Conservation (phyloP, 2,113 vertebrate species). For the Petaurus breviceps region DNA sequence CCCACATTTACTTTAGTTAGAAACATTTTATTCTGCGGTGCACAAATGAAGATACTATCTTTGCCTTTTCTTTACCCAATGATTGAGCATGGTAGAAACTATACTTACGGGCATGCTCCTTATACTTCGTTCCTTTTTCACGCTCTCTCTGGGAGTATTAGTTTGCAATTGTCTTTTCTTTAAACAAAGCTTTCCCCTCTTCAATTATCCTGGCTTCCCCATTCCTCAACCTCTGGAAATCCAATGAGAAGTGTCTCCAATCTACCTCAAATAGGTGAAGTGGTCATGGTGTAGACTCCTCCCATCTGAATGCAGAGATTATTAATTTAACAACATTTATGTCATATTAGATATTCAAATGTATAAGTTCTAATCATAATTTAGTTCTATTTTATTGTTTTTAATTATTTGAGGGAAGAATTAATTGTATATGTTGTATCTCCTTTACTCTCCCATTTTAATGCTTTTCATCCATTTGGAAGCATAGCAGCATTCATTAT, state of each 20-base stretch:
- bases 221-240: neutral
- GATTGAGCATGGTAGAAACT: neutral
- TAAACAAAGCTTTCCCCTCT: neutral
- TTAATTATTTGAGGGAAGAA: neutral
- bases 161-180: neutral
- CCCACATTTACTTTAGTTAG: neutral
- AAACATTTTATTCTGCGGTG: neutral
- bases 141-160: neutral
- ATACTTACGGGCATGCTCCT: neutral
- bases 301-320: neutral
- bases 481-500: neutral
- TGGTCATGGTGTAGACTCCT: neutral
- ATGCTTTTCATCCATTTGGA: neutral
- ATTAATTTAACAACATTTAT: neutral
- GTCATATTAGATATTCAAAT: neutral
- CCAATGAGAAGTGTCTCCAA: neutral
- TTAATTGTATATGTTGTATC: neutral
- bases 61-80: neutral
- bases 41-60: neutral
- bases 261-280: neutral
- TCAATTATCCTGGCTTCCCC: neutral
- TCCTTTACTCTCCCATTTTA: conserved; percentile 6
- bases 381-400: neutral
- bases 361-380: neutral
- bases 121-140: neutral